Base-by-base conservation (phyloP, 2,888 invertebrate genomes). In the Tineola bisselliella region DNA sequence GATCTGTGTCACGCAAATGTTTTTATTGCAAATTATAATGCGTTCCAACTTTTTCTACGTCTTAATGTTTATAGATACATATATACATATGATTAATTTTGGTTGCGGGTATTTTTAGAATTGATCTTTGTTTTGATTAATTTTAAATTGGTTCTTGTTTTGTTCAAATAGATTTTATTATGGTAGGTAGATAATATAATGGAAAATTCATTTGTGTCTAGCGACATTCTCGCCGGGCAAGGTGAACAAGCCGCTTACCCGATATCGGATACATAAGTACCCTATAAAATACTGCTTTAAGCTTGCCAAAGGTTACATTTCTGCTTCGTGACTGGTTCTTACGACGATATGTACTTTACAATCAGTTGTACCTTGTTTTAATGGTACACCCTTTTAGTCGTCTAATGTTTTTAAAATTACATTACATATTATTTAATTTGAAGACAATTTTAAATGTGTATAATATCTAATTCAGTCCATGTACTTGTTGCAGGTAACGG, bases 401-500 rank as follows among this genome's bases (percentile, higher is more conserved):
- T 38, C 38, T 38, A 38, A 17, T 48, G 15, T 48, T 48, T 2
- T 8, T 48, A 5, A 48, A 17, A 48, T 48, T 17, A n/a, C n/a
- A n/a, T n/a, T n/a, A n/a, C n/a, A n/a, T n/a, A n/a, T n/a, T n/a
- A 10, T 38, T 38, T 3, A 56, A 33, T 33, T 58, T n/a, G n/a
- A n/a, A n/a, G n/a, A 33, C 58, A 1, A 58, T 38, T 38, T 4
- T 17, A 58, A n/a, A 33, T 38, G 18, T 25, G 54, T 25, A 25
- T 25, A 25, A 6, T 54, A 8, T 44, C 76, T 81, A 80, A 84
- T 82, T 81, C 79, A 76, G 15, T 17, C 10, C 52, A 17, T 18
- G 33, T 19, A 52, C 61, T 65, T 65, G 61, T 65, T 69, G 62
- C 83, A 88, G 88, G 81, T 79, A 94, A 93, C 81, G 98, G 98